Evolutionary conservation across 2,888 invertebrate genomes (phyloP).

Genomic region (Pseudoips prasinana): DNA sequence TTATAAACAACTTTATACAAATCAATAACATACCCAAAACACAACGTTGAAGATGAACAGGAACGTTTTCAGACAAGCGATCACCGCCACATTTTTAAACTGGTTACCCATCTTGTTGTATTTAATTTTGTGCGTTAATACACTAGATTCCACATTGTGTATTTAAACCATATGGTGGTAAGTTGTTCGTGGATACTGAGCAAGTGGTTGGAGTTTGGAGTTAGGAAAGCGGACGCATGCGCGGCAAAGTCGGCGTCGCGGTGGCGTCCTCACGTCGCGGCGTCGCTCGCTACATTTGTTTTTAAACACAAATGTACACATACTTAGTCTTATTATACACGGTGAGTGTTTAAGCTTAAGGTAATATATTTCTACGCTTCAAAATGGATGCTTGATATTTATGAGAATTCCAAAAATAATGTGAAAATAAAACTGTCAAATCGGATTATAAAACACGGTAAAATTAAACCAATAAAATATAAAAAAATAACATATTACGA

Average conservation of each 20-base stretch:
- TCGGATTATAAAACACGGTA: no score
- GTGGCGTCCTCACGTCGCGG: no score
- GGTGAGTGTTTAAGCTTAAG: no score
- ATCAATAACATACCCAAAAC: conserved; percentile 91
- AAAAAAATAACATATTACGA: no score
- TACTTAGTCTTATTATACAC: no score
- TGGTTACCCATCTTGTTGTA: conserved; percentile 84
- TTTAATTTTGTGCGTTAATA: conserved; percentile 11
- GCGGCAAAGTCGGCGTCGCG: conserved; percentile 56
- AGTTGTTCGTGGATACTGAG: conserved; percentile 1
- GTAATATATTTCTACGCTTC: not conserved
- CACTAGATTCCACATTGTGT: conserved; percentile 11
- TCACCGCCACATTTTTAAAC: conserved; percentile 87
- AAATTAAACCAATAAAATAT: no score
- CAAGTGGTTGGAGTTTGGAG: not conserved
- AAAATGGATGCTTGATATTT: no score
- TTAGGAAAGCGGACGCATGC: conserved; percentile 47
- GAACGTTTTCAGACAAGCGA: conserved; percentile 89
- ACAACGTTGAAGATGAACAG: conserved; percentile 90
- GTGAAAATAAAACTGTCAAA: not conserved
- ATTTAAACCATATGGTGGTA: conserved; percentile 11
- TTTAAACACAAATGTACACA: no score
- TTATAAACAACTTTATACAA: no score
- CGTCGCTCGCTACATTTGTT: conserved; percentile 43
- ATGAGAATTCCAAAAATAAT: no score